Conservation (phyloP, 2,113 vertebrate species). For the Cyphomyrus discorhynchus region DNA sequence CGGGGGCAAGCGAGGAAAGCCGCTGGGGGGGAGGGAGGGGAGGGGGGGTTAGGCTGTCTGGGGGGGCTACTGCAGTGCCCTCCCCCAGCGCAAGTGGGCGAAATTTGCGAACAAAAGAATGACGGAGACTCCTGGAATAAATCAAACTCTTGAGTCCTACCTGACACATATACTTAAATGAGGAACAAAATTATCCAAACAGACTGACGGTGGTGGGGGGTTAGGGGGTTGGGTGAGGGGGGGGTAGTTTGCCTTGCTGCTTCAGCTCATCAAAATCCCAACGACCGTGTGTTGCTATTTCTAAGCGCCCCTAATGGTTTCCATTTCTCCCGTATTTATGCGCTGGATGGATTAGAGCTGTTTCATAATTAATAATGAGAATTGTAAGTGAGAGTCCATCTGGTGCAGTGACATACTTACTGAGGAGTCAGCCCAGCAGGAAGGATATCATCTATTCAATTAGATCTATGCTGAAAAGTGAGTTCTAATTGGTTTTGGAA, state of each 20-base stretch:
- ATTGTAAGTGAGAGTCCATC: constrained; percentile 51
- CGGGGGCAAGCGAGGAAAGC: constrained; percentile 29
- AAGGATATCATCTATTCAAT: constrained; percentile 30
- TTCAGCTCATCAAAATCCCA: constrained; percentile 45
- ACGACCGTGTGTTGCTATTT: constrained; percentile 53
- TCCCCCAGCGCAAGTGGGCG: constrained; percentile 41
- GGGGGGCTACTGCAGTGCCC: constrained; percentile 28
- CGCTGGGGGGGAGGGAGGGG: background rate
- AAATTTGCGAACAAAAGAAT: constrained; percentile 32
- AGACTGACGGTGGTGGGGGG: constrained; percentile 42
- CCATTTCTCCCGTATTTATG: constrained; percentile 57
- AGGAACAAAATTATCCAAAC: constrained; percentile 36
- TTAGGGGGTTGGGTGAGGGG: constrained; percentile 48
- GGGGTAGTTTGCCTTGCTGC: constrained; percentile 44
- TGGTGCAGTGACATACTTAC: constrained; percentile 63
- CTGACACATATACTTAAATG: constrained; percentile 31
- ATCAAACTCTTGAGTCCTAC: constrained; percentile 47
- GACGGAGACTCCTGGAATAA: constrained; percentile 27
- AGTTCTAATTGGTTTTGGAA: constrained; percentile 68
- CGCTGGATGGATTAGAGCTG: constrained; percentile 58
- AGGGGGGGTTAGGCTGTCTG: background rate
- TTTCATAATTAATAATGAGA: constrained; percentile 57
- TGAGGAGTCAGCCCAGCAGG: constrained; percentile 45
- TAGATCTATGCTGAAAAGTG: constrained; percentile 31
- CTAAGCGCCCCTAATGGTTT: constrained; percentile 54